phyloP scores from a whole-genome alignment of 2,888 invertebrate species.

The Pachydiplax longipennis region DNA sequence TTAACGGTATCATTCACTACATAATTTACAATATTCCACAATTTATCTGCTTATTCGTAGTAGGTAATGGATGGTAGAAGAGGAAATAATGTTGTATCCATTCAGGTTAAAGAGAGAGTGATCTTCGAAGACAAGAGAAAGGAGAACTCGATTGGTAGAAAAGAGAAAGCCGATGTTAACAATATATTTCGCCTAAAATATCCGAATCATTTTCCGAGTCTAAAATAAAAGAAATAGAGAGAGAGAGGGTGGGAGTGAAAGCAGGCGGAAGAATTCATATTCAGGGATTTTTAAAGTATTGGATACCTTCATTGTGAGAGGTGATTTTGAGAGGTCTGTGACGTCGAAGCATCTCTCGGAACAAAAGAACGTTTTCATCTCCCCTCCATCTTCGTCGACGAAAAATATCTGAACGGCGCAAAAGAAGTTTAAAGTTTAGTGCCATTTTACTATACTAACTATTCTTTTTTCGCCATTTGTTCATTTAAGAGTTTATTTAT shows the following conservation, averaged over 20 bases:
- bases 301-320: neutral
- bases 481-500: neutral
- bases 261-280: neutral
- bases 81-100: too few species aligned
- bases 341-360: neutral
- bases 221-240: neutral
- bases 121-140: too few species aligned
- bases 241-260: neutral
- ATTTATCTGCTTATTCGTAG: too few species aligned
- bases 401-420: neutral
- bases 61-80: too few species aligned
- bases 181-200: too few species aligned
- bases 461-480: neutral
- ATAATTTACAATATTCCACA: too few species aligned
- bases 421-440: neutral
- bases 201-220: too few species aligned
- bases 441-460: neutral
- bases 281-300: neutral
- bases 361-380: neutral
- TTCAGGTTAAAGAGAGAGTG: too few species aligned
- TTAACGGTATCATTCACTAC: too few species aligned
- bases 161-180: too few species aligned
- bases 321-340: neutral
- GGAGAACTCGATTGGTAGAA: too few species aligned
- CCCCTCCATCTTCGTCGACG: neutral